phyloP scores from a whole-genome alignment of 2,113 vertebrate genomes.

The Picathartes gymnocephalus region DNA sequence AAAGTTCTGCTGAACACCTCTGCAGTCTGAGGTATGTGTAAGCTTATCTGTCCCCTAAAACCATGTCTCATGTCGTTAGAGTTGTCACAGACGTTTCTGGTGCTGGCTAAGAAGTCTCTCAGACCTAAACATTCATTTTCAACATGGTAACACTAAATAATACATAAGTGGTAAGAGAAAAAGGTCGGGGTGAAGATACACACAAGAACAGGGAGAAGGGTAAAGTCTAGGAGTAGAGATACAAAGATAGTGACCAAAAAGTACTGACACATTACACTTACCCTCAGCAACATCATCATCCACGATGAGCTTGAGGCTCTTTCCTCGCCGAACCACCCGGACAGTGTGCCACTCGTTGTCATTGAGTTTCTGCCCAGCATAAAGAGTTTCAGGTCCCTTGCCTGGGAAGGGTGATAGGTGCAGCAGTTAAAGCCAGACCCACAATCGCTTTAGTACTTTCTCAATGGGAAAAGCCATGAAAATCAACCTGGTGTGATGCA shows the following conservation, averaged over 20 bases:
- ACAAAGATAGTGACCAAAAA: background rate
- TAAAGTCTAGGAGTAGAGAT: background rate
- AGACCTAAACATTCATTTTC: background rate
- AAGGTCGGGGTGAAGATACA: fast-evolving
- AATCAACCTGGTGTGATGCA: slow-evolving; percentile 70
- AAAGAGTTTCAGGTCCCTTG: slow-evolving; percentile 95
- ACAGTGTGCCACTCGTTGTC: slow-evolving; percentile 98
- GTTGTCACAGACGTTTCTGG: background rate
- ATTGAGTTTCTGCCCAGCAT: slow-evolving; percentile 95
- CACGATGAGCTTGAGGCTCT: slow-evolving; percentile 89
- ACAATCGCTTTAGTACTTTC: background rate
- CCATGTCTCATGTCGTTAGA: fast-evolving
- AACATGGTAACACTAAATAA: background rate
- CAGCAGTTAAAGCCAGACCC: slow-evolving; percentile 33
- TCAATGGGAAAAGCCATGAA: background rate
- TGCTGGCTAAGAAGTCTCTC: background rate
- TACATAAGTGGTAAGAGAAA: background rate
- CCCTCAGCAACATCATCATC: slow-evolving; percentile 95
- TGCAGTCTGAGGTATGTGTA: background rate
- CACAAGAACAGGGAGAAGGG: background rate
- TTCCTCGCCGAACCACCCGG: slow-evolving; percentile 89
- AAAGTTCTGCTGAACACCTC: background rate
- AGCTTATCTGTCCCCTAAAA: background rate
- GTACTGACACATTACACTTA: slow-evolving; percentile 33
- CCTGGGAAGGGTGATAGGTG: slow-evolving; percentile 75